Percentiles rank a stretch among this genome's conserved stretches.
Evolutionary conservation across 2,113 vertebrate genomes (phyloP).

Genomic region (Hystrix brachyura): DNA sequence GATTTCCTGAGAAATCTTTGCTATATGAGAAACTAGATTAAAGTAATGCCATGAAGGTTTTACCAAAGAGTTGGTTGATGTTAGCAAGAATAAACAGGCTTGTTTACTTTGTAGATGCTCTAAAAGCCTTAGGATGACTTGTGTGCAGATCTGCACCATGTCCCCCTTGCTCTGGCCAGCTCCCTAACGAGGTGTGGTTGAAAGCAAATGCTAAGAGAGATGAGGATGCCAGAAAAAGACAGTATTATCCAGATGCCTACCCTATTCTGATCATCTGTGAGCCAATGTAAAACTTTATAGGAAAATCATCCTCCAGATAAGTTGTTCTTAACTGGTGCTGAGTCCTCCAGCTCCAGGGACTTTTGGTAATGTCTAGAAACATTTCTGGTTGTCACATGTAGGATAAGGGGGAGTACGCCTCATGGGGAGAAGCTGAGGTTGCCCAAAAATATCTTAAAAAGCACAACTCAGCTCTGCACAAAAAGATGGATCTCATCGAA

Average conservation of each 20-base stretch:
- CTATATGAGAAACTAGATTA: background rate
- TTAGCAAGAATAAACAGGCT: background rate
- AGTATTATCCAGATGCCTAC: background rate
- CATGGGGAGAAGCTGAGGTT: background rate
- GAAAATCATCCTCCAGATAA: constrained; percentile 29
- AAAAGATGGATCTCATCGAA: background rate
- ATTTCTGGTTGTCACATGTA: background rate
- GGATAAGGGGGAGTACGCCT: background rate
- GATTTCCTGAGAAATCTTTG: background rate
- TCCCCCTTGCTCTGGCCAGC: background rate
- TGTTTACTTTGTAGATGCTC: background rate
- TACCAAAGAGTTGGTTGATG: background rate
- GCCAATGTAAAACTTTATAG: background rate
- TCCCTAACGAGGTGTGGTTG: background rate
- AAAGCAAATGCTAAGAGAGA: background rate
- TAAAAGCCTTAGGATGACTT: background rate
- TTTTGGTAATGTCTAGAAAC: background rate
- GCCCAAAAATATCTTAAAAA: background rate
- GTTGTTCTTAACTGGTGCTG: background rate
- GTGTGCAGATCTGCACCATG: background rate
- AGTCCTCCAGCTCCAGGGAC: background rate
- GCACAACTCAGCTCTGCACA: background rate
- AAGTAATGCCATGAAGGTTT: background rate
- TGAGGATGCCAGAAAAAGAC: background rate
- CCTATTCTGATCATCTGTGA: background rate